Base-by-base conservation (phyloP, 2,888 invertebrate species). In the Ectropis crepuscularia region DNA sequence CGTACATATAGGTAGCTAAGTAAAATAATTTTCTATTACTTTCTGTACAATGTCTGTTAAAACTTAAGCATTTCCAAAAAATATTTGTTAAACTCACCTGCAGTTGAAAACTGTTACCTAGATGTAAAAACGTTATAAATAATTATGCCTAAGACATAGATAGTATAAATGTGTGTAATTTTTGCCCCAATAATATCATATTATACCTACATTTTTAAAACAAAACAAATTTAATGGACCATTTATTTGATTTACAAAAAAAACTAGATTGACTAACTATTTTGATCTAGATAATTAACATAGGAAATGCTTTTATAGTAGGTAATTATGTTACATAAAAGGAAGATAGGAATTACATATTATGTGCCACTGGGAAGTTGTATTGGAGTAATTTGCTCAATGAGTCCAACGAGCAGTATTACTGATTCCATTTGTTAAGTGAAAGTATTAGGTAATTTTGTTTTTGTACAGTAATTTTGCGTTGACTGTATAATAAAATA, bases 351-450 rank as follows among this genome's bases (percentile, higher is more conserved):
- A 55, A 47, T n/a, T 55, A 46, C 65, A 67, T 67, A 47, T n/a
- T 55, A 46, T 67, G 69, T 67, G 67, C 63, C 67, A 69, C 58
- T 67, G 49, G 43, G 43, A 61, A n/a, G 7, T 43, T 64, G 41
- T 61, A 41, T 61, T 66, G 48, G 53, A 60, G 51, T 67, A n/a
- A 57, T 62, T 63, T 67, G 69, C 67, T 67, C 69, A 67, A 67
- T 28, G 53, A 39, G 12, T 55, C 57, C 9, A 38, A 55, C 42
- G 47, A 46, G 41, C 65, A 70, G 63, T 70, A 65, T 65, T 65
- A 61, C 16, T 28, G 16, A 4, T 28, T 28, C 16, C 16, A 28
- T 28, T 28, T 28, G 4, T 28, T 28, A 28, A 28, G 16, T 28
- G 16, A 28, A 28, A 4, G 16, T 4, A 28, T 28, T 28, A 28